Evolutionary conservation across 1,140 invertebrate species (phyloP), one percentile per base, ranked within the genome.

Genomic region (Prorops nasuta): DNA sequence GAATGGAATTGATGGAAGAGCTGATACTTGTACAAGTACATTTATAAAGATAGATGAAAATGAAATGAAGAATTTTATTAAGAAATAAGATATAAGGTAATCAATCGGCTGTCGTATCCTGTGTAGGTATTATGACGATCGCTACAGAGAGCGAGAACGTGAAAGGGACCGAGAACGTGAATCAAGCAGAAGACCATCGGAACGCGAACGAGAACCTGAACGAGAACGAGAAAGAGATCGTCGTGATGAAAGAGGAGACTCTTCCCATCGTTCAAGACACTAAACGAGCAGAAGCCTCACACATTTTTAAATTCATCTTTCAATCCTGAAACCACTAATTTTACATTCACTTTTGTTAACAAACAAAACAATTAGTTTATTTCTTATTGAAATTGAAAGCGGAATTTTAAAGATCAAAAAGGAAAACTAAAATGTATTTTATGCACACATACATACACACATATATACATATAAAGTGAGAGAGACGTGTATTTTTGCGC

Each of bases 71-170:
- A n/a, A n/a, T n/a, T n/a, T n/a, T 6, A 28, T 28, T 6, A 28
- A 6, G 24, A 28, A 6, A 28, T 28, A 6, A 28, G 4, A 28
- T 28, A 10, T 6, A 10, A 28, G 24, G 24, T 28, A 28, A 28
- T 10, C 67, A 71, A 69, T 67, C 56, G 58, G 62, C 56, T 68
- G 60, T 61, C 57, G 57, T 76, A 56, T 68, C 61, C 60, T 75
- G 69, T 74, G 65, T 74, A 79, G 87, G 54, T 91, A 90, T 80
- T 90, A 91, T 79, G 88, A 90, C 58, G 88, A 90, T 72, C 80
- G 89, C 53, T 90, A 90, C 78, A 82, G 87, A 61, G 87, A 89
- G 65, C 80, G 79, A 52, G 79, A 79, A 53, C 68, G 79, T 46
- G 74, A 76, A 49, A 64, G 78, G 65, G 79, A 79, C 60, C 71